These are phyloP conservation scores for Malurus elegans DNA, from an alignment of 2,113 vertebrate genomes.

Conservation along the genomic window DNA sequence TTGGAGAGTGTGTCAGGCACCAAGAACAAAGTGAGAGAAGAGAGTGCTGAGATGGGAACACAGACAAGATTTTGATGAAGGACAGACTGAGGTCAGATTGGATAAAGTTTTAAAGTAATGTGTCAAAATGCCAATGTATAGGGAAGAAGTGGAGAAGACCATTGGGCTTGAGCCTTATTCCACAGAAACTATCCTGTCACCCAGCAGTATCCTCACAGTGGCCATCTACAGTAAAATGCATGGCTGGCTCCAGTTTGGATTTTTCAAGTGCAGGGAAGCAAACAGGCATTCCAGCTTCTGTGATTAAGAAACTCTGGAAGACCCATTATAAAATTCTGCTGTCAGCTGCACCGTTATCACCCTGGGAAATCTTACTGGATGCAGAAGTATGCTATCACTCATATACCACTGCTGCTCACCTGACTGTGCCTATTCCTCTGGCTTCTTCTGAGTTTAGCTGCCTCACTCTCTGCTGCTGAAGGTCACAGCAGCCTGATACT, in stretches of 20 bases:
- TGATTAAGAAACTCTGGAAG: not conserved
- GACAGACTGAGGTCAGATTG: not conserved
- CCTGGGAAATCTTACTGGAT: not conserved
- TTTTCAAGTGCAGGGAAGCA: not conserved
- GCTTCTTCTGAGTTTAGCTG: not conserved
- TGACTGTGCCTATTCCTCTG: not conserved
- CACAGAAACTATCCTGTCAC: not conserved
- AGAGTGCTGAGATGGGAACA: not conserved
- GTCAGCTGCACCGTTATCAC: not conserved
- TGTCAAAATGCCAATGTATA: not conserved
- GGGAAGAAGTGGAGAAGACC: not conserved
- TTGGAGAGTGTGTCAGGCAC: not conserved
- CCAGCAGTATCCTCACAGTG: not conserved
- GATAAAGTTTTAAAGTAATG: not conserved
- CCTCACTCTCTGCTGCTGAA: not conserved
- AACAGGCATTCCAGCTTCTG: not conserved
- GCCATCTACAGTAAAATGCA: not conserved
- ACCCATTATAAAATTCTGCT: not conserved
- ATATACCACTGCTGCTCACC: not conserved
- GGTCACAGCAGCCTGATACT: not conserved
- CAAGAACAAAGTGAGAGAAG: not conserved
- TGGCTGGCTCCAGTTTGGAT: not conserved
- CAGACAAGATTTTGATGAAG: not conserved
- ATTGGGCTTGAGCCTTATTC: not conserved
- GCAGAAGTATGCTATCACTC: not conserved